Percentiles rank a stretch among this genome's conserved stretches.
Evolutionary conservation across 2,113 vertebrate species (phyloP).

Genomic region (Perccottus glenii): DNA sequence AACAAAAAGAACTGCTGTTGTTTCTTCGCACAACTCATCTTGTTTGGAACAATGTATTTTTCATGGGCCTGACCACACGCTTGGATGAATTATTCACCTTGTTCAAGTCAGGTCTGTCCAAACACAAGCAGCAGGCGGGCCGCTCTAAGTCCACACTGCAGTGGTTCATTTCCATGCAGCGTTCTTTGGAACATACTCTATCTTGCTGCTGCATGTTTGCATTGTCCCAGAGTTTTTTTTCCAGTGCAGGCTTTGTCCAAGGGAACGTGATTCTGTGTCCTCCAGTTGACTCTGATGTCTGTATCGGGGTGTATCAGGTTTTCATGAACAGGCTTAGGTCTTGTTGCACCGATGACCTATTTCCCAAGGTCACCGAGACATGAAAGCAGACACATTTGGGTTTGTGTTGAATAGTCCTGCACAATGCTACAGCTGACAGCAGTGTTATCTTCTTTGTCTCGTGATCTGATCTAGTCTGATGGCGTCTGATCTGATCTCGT

Average conservation of each 20-base stretch:
- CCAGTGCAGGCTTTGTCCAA: not conserved
- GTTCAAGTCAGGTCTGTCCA: not conserved
- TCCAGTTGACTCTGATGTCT: constrained; percentile 41
- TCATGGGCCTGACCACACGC: not conserved
- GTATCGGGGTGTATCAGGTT: constrained; percentile 46
- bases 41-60: not conserved
- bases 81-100: constrained; percentile 1
- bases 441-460: constrained; percentile 18
- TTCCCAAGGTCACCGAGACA: constrained; percentile 19
- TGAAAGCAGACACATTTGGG: not conserved
- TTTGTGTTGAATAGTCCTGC: constrained; percentile 17
- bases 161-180: too few species aligned
- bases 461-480: constrained; percentile 45
- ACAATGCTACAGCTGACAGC: constrained; percentile 1
- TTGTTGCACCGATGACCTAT: constrained; percentile 31
- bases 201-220: too few species aligned
- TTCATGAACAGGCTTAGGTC: constrained; percentile 36
- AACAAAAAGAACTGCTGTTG: not conserved
- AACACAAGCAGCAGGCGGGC: not conserved
- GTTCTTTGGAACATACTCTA: too few species aligned
- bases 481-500: constrained; percentile 27
- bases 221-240: not conserved
- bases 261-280: not conserved
- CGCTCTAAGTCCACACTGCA: too few species aligned
- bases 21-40: not conserved